Evolutionary conservation across 2,888 invertebrate species (phyloP), one percentile per base, ranked within the genome.

Genomic region (Archaeoteleia sp.): DNA sequence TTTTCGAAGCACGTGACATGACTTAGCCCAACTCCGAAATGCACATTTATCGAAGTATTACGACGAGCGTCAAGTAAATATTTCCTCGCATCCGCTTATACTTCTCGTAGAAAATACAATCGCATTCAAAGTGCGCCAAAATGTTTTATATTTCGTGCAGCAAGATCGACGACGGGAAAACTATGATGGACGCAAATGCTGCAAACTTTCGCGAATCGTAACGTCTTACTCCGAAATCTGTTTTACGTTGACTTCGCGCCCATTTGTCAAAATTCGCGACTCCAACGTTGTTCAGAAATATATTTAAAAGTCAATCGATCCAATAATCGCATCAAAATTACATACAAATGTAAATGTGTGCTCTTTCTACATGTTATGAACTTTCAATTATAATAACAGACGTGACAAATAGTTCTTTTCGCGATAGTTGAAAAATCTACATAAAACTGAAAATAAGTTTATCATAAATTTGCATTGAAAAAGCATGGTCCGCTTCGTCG

Each of bases 381-480:
- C n/a, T n/a, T 2, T 8, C 32, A 14, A 35, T 42, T 12, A 32
- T 63, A 20, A 35, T 34, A 15, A 30, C 39, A 25, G 51, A 17
- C 53, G 32, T 39, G 63, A 43, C 43, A 53, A 63, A 48, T 66
- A 58, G 48, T 54, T 39, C 43, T 58, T 58, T 54, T 30, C 62
- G 35, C 58, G 58, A 58, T 43, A 40, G 55, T 29, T 49, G 48
- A 39, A 40, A 58, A 58, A 63, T 68, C 55, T 68, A 54, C 68
- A 60, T 63, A 34, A 55, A 68, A 55, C 63, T 45, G 68, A 25
- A 63, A 68, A 68, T 68, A 68, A 63, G 58, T 60, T 68, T 68
- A 63, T 57, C 68, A 55, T 68, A 62, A 48, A 60, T 68, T 66
- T 68, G 55, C 58, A 63, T 54, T 39, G 61, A 49, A 68, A 54